phyloP scores from a whole-genome alignment of 1,140 invertebrate species.

The Ceratosolen fusciceps region DNA sequence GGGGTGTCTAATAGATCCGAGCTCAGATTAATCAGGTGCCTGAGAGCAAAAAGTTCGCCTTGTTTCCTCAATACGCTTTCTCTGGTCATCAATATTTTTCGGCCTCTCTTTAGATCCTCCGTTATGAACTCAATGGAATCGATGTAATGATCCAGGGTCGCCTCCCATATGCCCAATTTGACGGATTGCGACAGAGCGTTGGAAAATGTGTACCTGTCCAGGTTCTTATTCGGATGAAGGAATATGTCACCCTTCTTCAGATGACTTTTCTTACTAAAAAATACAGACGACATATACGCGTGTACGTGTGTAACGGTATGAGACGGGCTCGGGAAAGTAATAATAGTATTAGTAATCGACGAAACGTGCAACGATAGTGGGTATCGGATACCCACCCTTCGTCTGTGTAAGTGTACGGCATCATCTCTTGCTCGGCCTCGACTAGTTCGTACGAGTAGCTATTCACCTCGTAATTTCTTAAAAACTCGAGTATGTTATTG shows the following conservation, averaged over 20 bases:
- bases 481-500: conserved; percentile 82
- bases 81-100: conserved; percentile 77
- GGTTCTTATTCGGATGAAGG: conserved; percentile 67
- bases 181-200: conserved; percentile 94
- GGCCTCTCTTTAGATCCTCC: conserved; percentile 83
- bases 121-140: conserved; percentile 87
- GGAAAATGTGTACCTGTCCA: conserved; percentile 87
- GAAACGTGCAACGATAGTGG: neutral
- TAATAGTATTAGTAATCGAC: conserved; percentile 25
- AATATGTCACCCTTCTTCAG: conserved; percentile 72
- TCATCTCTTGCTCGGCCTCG: conserved; percentile 84
- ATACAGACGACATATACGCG: too few relatives aligned
- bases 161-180: conserved; percentile 93
- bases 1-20: conserved; percentile 95
- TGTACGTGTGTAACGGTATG: too few relatives aligned
- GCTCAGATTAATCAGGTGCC: conserved; percentile 92
- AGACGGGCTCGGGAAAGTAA: conserved; percentile 21
- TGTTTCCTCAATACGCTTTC: conserved; percentile 88
- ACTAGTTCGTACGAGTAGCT: conserved; percentile 80
- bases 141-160: conserved; percentile 85
- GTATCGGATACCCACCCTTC: conserved; percentile 67
- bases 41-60: conserved; percentile 90
- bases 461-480: conserved; percentile 77
- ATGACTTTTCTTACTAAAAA: conserved; percentile 67
- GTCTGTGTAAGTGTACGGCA: conserved; percentile 82